Evolutionary conservation across 2,888 invertebrate species (phyloP).

Genomic region (Diaperis boleti): DNA sequence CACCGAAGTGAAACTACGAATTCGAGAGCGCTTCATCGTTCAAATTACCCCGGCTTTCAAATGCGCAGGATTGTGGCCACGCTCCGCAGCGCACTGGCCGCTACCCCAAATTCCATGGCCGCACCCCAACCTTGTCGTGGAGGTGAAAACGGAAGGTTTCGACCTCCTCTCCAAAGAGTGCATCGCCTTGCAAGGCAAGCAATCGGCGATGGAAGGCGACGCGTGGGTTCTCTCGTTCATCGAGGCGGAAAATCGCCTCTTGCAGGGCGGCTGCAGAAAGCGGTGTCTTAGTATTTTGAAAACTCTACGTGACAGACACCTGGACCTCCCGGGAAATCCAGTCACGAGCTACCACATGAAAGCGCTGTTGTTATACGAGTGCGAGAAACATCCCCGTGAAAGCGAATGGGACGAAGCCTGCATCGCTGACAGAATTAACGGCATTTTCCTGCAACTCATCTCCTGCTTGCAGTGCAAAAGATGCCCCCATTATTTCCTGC

Average conservation of each 20-base stretch:
- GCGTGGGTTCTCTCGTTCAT: conserved; percentile 87
- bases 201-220: conserved; percentile 85
- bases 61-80: conserved; percentile 87
- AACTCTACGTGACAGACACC: conserved; percentile 82
- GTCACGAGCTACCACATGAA: conserved; percentile 83
- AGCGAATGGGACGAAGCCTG: conserved; percentile 86
- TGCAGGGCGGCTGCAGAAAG: conserved; percentile 76
- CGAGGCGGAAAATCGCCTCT: conserved; percentile 81
- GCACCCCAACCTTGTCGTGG: conserved; percentile 80
- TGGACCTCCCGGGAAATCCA: conserved; percentile 82
- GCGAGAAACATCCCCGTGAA: conserved; percentile 87
- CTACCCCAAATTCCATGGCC: conserved; percentile 85
- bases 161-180: conserved; percentile 83
- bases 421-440: conserved; percentile 83
- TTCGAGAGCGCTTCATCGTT: conserved; percentile 82
- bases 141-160: conserved; percentile 88
- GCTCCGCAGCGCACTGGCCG: conserved; percentile 87
- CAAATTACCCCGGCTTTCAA: conserved; percentile 89
- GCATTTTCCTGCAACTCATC: conserved; percentile 85
- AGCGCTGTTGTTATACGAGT: conserved; percentile 85
- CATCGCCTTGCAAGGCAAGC: conserved; percentile 76
- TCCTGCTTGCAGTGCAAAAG: conserved; percentile 86
- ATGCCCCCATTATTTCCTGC: conserved; percentile 88
- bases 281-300: conserved; percentile 83
- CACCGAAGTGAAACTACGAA: conserved; percentile 82